These are phyloP conservation scores for Microcebus jonahi DNA, from an alignment of 2,113 vertebrate genomes.

Conservation along the genomic window DNA sequence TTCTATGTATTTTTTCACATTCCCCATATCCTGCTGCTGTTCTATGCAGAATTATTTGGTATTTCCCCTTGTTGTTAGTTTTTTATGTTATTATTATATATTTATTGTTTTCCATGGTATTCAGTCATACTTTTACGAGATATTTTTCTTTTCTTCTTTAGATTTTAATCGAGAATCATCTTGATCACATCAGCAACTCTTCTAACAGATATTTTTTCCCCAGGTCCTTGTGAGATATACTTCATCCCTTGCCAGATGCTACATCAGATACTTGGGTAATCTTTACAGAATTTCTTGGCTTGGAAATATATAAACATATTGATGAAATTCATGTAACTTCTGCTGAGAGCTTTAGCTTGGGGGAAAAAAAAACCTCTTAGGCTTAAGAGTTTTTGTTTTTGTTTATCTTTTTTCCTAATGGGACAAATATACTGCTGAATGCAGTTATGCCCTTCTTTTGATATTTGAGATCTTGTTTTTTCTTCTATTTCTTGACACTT, in stretches of 20 bases:
- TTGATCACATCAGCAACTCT: constrained; percentile 55
- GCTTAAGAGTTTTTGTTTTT: not conserved
- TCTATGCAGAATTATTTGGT: not conserved
- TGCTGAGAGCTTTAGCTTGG: constrained; percentile 51
- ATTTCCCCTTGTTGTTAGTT: not conserved
- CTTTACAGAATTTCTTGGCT: constrained; percentile 73
- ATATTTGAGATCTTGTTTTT: not conserved
- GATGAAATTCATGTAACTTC: constrained; percentile 62
- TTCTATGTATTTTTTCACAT: not conserved
- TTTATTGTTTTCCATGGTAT: not conserved
- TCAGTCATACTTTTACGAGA: not conserved
- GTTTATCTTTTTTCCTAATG: not conserved
- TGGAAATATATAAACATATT: constrained; percentile 69
- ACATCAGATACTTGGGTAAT: constrained; percentile 72
- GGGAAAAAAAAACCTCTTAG: not conserved
- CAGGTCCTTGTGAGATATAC: constrained; percentile 46
- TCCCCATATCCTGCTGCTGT: not conserved
- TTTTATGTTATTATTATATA: not conserved
- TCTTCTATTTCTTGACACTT: not conserved
- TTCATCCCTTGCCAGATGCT: constrained; percentile 64
- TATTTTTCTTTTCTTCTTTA: not conserved
- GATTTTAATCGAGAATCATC: constrained; percentile 45
- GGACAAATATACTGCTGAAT: not conserved
- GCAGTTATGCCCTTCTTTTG: constrained; percentile 2
- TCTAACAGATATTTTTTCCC: constrained; percentile 34